phyloP scores from a whole-genome alignment of 2,888 invertebrate genomes.

The Ceratothoa steindachneri region DNA sequence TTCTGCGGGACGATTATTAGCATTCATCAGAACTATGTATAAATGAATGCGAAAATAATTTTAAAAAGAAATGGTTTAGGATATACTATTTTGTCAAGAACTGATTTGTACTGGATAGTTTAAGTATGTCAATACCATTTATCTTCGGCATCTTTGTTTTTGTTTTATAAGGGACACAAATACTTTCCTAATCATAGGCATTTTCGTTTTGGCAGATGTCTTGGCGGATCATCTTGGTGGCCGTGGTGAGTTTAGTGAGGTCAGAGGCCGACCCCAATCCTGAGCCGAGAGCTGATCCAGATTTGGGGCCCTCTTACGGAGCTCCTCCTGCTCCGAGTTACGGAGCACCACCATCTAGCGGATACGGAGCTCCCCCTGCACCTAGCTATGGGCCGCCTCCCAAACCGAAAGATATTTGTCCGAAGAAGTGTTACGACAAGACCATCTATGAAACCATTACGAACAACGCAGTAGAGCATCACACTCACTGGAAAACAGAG shows the following conservation, averaged over 20 bases:
- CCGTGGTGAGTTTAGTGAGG: slow-evolving; percentile 12
- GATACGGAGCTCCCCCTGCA: slow-evolving; percentile 14
- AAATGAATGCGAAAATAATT: too few species aligned
- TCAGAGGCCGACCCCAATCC: slow-evolving; percentile 29
- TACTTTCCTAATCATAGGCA: not conserved
- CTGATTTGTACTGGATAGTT: too few species aligned
- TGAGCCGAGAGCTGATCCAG: slow-evolving; percentile 35
- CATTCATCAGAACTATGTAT: too few species aligned
- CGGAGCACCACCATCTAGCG: slow-evolving; percentile 20
- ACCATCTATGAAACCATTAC: slow-evolving; percentile 40
- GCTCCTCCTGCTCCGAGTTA: slow-evolving; percentile 19
- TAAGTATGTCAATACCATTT: too few species aligned
- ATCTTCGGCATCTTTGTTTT: too few species aligned
- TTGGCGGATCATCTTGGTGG: slow-evolving; percentile 15
- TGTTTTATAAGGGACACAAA: too few species aligned
- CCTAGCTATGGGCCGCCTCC: slow-evolving; percentile 39
- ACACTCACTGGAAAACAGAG: slow-evolving; percentile 36
- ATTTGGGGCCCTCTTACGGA: slow-evolving; percentile 18
- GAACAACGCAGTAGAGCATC: slow-evolving; percentile 38
- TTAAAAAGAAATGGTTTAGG: too few species aligned
- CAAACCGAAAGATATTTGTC: slow-evolving; percentile 36
- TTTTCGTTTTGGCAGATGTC: slow-evolving; percentile 19
- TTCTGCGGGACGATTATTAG: too few species aligned
- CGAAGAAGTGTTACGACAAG: slow-evolving; percentile 46
- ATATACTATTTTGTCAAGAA: too few species aligned